These are phyloP conservation scores for Florisuga fusca DNA, from an alignment of 2,797 vertebrate genomes.

Conservation along the genomic window DNA sequence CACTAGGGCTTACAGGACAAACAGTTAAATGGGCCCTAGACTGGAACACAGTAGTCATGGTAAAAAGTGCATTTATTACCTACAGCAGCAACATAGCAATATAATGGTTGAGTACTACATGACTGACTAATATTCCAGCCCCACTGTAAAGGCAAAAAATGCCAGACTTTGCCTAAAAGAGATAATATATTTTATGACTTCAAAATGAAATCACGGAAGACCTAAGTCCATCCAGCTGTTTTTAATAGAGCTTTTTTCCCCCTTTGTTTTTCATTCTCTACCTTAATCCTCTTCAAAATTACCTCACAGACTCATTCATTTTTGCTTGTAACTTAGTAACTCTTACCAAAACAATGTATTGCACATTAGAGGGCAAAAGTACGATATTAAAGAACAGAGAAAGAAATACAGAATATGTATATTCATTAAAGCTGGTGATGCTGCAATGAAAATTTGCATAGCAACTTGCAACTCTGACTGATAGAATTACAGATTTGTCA, in stretches of 20 bases:
- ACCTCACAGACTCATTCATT: constrained; percentile 45
- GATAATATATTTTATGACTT: constrained; percentile 42
- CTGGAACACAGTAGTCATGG: not conserved
- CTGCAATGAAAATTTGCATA: constrained; percentile 10
- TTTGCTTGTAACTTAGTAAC: constrained; percentile 42
- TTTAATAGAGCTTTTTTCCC: not conserved
- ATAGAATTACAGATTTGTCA: constrained; percentile 41
- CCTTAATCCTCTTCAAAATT: constrained; percentile 52
- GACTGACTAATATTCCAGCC: not conserved
- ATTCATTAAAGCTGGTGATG: constrained; percentile 22
- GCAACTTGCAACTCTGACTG: constrained; percentile 3
- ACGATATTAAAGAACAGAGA: not conserved
- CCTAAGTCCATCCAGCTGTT: constrained; percentile 56
- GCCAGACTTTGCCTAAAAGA: not conserved
- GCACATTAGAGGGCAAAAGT: not conserved
- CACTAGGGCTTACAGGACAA: not conserved
- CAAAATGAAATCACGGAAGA: constrained; percentile 48
- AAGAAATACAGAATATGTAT: constrained; percentile 1
- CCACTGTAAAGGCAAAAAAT: not conserved
- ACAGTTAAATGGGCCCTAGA: not conserved
- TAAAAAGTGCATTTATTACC: not conserved
- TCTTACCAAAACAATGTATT: constrained; percentile 23
- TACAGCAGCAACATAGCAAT: not conserved
- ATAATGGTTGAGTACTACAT: not conserved
- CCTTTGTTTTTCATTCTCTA: constrained; percentile 59